Conservation (phyloP, 2,113 vertebrate species). For the Propithecus coquereli region DNA sequence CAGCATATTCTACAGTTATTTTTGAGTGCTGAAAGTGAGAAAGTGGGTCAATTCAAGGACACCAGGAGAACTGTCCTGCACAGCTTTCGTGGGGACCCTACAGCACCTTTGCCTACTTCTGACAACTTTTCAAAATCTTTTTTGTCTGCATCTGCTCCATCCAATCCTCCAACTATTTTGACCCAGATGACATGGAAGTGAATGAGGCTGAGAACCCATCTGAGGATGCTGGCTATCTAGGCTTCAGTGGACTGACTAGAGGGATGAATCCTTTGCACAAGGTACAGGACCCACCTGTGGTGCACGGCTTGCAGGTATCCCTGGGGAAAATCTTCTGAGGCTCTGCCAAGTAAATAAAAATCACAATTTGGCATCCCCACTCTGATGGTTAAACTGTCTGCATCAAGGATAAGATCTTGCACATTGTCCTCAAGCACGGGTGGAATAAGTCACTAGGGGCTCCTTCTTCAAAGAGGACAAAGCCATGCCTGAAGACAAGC, state of each 20-base stretch:
- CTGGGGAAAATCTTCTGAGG: conserved; percentile 91
- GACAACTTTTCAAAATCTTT: conserved; percentile 90
- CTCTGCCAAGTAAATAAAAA: conserved; percentile 92
- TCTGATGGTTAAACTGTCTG: conserved; percentile 87
- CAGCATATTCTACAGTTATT: background rate
- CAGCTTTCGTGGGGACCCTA: conserved; percentile 90
- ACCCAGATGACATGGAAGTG: conserved; percentile 84
- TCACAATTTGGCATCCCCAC: conserved; percentile 88
- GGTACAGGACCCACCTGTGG: conserved; percentile 88
- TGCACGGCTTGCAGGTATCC: conserved; percentile 90
- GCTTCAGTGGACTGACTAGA: conserved; percentile 87
- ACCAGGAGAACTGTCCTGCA: background rate
- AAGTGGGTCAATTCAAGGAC: too few relatives aligned
- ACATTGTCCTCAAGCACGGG: conserved; percentile 91
- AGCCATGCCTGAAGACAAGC: conserved; percentile 91
- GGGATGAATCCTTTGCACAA: conserved; percentile 84
- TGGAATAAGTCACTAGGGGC: conserved; percentile 94
- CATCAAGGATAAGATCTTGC: conserved; percentile 93
- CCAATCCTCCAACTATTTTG: conserved; percentile 80
- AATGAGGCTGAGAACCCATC: conserved; percentile 87
- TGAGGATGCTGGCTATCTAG: conserved; percentile 86
- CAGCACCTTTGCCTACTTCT: conserved; percentile 91
- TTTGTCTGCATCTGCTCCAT: conserved; percentile 85
- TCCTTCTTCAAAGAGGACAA: conserved; percentile 93
- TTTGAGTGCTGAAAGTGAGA: background rate